Base-by-base conservation (phyloP, 2,797 vertebrate species). In the Pyrocephalus nanus region DNA sequence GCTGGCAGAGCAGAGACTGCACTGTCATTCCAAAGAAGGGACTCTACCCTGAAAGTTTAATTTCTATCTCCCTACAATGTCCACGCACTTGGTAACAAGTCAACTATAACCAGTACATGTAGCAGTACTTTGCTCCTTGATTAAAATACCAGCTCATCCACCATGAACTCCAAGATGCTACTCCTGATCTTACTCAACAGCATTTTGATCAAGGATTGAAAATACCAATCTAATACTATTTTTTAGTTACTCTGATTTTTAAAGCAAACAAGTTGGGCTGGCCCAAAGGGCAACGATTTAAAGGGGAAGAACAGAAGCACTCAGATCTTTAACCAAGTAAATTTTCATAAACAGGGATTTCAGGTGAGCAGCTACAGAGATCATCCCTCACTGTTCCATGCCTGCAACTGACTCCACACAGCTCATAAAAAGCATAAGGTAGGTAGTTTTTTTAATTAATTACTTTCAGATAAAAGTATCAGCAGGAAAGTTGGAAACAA, bases 1-100 rank as follows among this genome's bases (percentile, higher is more conserved):
- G 71, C 88, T 87, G 76, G 94, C 82, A 64, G 65, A 83, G 90
- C 83, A 92, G 78, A 94, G 90, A 45, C 82, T 53, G 85, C 76
- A 83, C 1, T 72, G 81, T n/a, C 88, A 40, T 64, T 65, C 87
- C 74, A 86, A 85, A 95, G 65, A 54, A 86, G 70, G 45, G 57
- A 11, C 48, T 62, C 22, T 43, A 67, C 36, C 45, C 86, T 85
- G 13, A 50, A 84, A 94, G 43, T 19, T 23, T 45, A 25, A 82
- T 67, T 95, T 84, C 48, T 67, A 8, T 29, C 50, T 51, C 80
- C 40, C 64, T 47, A 54, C 60, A 60, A 51, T 3, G 23, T 22
- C 88, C 15, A 0, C n/a, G 30, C 72, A 73, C 66, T 58, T 21
- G 65, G 7, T 26, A 72, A 67, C 26, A 47, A 80, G 29, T 26